A percentile compares a stretch with the other conserved stretches of the same genome.
Conservation (phyloP, 1,140 invertebrate species). For the Acromyrmex heyeri region DNA sequence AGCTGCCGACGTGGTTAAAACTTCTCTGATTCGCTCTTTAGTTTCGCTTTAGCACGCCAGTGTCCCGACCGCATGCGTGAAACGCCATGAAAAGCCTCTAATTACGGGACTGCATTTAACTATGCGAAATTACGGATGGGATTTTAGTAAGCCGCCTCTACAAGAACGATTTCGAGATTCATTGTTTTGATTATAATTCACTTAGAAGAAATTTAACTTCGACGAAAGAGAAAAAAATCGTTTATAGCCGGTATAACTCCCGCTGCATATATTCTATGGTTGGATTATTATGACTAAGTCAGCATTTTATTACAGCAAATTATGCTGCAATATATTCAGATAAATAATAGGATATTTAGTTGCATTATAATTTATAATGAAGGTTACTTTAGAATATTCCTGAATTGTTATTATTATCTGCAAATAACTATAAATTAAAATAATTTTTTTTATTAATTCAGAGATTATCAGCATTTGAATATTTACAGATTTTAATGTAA, state of each 20-base stretch:
- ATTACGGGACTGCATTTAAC: conserved; percentile 70
- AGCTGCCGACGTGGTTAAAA: conserved; percentile 51
- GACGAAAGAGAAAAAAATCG: conserved; percentile 4
- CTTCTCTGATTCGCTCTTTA: conserved; percentile 56
- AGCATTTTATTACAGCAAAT: conserved; percentile 28
- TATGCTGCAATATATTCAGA: background rate
- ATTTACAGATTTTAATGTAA: background rate
- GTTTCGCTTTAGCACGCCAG: conserved; percentile 10
- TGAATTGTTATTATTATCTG: background rate
- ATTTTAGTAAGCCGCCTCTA: conserved; percentile 50
- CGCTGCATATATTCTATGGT: background rate
- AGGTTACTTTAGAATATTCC: background rate
- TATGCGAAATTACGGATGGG: conserved; percentile 53
- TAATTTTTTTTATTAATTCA: background rate
- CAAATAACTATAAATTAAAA: conserved; percentile 17
- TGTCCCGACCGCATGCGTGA: conserved; percentile 29
- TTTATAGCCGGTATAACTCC: background rate
- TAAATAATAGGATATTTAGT: background rate
- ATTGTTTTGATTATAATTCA: conserved; percentile 38
- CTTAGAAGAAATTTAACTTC: conserved; percentile 20
- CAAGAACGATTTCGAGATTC: background rate
- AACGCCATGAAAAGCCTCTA: conserved; percentile 65
- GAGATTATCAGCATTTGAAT: background rate
- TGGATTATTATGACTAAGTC: conserved; percentile 15
- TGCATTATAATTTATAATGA: background rate